These are phyloP conservation scores for Columba guinea DNA, from an alignment of 2,797 vertebrate genomes.

Conservation along the genomic window DNA sequence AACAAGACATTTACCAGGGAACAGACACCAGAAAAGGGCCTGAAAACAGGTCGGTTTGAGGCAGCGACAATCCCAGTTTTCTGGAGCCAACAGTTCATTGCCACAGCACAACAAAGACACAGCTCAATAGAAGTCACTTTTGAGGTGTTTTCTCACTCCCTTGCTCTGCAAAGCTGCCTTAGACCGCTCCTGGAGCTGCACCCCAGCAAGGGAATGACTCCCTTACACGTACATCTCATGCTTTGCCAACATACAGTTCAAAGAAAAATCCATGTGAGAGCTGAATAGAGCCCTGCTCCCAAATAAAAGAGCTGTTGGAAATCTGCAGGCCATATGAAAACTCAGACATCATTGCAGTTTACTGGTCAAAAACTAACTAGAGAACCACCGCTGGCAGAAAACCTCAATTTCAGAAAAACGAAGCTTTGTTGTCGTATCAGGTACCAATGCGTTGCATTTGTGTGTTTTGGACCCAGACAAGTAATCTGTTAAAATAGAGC, in stretches of 20 bases:
- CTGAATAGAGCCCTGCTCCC: background rate
- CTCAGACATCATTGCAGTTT: accelerated
- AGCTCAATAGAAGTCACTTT: background rate
- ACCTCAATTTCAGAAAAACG: accelerated
- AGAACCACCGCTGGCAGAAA: background rate
- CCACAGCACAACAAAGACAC: accelerated
- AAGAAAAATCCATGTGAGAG: background rate
- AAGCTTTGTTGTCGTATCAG: background rate
- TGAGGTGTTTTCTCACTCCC: background rate
- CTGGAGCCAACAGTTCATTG: background rate
- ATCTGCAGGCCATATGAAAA: accelerated
- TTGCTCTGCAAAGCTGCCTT: background rate
- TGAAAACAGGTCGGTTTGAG: background rate
- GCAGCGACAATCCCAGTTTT: background rate
- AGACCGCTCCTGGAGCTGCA: background rate
- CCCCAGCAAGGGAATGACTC: background rate
- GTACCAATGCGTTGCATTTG: background rate
- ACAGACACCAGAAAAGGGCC: background rate
- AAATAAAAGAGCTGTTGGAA: background rate
- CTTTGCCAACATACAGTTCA: background rate
- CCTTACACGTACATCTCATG: accelerated
- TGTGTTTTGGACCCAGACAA: conserved; percentile 19
- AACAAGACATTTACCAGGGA: background rate
- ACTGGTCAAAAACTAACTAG: background rate
- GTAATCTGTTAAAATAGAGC: conserved; percentile 65